Conservation (phyloP, 2,888 invertebrate species). For the Cyclophora punctaria region DNA sequence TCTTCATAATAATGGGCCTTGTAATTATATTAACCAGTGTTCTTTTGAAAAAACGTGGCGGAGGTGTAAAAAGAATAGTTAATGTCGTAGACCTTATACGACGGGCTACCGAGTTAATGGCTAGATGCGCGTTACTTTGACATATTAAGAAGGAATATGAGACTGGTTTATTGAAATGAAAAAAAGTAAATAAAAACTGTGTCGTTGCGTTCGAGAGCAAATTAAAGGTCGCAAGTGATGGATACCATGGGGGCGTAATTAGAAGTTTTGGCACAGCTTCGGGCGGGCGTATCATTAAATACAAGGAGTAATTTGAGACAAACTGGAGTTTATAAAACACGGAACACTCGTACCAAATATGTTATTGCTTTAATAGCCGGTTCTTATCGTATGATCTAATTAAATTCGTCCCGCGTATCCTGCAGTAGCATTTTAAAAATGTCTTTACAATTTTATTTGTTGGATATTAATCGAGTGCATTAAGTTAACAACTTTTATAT, state of each 20-base stretch:
- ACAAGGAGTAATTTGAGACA: no score
- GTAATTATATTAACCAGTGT: conserved; percentile 52
- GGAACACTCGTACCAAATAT: no score
- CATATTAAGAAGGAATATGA: conserved; percentile 59
- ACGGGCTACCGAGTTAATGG: conserved; percentile 51
- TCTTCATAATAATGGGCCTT: conserved; percentile 40
- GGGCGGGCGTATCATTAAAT: conserved; percentile 29
- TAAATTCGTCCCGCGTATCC: no score
- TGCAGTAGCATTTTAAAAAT: no score
- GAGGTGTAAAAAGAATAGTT: conserved; percentile 24
- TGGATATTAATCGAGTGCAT: no score
- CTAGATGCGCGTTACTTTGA: conserved; percentile 58
- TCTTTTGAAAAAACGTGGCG: conserved; percentile 35
- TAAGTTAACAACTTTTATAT: no score
- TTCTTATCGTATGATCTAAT: no score
- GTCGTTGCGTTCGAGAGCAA: conserved; percentile 43
- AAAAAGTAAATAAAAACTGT: conserved; percentile 19
- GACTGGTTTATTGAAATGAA: conserved; percentile 54
- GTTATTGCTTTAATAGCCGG: no score
- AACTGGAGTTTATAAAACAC: no score
- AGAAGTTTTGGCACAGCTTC: conserved; percentile 39
- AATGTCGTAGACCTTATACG: conserved; percentile 38
- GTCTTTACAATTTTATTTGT: no score
- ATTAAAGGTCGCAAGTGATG: conserved; percentile 54
- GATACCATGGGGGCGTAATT: conserved; percentile 42